Evolutionary conservation across 2,797 vertebrate genomes (phyloP).

Genomic region (Anguilla obscura): DNA sequence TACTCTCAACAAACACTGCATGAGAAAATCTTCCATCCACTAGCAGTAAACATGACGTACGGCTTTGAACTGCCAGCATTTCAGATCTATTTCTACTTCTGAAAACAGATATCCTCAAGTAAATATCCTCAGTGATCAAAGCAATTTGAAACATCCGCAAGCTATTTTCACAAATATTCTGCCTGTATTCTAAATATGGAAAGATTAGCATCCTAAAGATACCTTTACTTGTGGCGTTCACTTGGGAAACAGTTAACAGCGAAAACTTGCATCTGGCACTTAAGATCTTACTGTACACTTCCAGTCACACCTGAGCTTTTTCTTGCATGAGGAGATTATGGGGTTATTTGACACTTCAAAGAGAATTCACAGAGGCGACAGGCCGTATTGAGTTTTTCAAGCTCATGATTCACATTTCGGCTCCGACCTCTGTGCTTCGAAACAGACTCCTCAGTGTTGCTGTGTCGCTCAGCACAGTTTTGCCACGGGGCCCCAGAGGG

Average conservation of each 20-base stretch:
- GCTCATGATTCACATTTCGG: constrained; percentile 47
- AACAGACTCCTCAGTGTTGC: constrained; percentile 37
- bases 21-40: constrained; percentile 6
- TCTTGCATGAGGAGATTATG: too few species aligned
- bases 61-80: constrained; percentile 5
- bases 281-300: not conserved
- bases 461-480: not conserved
- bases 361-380: not conserved
- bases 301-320: not conserved
- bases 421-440: constrained; percentile 27
- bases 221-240: not conserved
- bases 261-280: not conserved
- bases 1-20: not conserved
- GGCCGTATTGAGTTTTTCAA: not conserved
- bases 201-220: constrained; percentile 8
- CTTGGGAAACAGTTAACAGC: not conserved
- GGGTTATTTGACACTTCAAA: not conserved
- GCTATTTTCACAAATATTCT: not conserved
- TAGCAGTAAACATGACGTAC: constrained; percentile 20
- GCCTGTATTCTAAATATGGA: not conserved
- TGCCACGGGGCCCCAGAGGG: not conserved
- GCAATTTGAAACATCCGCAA: constrained; percentile 18
- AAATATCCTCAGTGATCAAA: constrained; percentile 4
- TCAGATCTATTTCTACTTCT: constrained; percentile 27
- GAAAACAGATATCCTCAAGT: constrained; percentile 22